phyloP scores from a whole-genome alignment of 53 echinoderm and acorn worm species.

The Glandiceps talaboti region DNA sequence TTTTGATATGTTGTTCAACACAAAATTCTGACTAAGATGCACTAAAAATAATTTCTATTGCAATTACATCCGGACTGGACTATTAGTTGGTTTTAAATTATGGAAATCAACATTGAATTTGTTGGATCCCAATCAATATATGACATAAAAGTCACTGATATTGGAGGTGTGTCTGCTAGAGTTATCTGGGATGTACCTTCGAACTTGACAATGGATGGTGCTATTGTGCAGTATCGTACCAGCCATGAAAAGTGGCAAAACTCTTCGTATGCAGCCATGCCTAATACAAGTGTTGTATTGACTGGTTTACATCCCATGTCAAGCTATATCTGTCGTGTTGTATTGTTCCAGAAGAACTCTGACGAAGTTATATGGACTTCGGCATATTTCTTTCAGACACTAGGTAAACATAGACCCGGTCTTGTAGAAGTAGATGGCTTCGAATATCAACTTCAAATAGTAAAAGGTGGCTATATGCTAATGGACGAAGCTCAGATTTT shows the following conservation, averaged over 20 bases:
- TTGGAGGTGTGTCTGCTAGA: neutral
- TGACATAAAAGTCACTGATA: neutral
- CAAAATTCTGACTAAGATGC: no score
- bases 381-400: neutral
- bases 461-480: no score
- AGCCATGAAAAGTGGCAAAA: neutral
- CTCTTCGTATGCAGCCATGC: neutral
- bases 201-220: neutral
- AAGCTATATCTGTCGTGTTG: neutral
- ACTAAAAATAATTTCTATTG: no score
- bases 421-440: no score
- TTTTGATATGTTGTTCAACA: no score
- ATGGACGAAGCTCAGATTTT: no score
- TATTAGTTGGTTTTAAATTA: no score
- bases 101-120: no score
- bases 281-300: neutral
- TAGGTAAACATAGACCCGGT: no score
- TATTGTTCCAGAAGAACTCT: neutral
- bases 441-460: no score
- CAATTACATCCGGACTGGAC: no score
- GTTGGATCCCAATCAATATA: neutral
- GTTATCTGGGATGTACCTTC: neutral
- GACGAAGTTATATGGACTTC: neutral
- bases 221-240: neutral
- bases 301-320: neutral